Conservation (phyloP, 2,888 invertebrate genomes). For the Pachycephus smyrnensis region DNA sequence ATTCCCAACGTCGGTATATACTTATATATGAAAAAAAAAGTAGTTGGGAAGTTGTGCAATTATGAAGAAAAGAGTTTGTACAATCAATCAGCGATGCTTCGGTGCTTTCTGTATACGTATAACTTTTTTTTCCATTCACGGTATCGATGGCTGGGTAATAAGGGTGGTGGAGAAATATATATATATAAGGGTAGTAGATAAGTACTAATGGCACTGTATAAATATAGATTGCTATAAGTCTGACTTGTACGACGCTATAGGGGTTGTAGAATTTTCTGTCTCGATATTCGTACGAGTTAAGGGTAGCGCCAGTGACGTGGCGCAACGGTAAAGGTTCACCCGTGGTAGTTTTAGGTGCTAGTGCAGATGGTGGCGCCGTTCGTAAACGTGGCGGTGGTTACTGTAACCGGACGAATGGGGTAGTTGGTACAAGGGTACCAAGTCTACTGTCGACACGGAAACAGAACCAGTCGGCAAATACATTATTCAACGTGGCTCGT, state of each 20-base stretch:
- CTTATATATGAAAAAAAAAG: too few relatives aligned
- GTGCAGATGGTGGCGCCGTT: neutral
- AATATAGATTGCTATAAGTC: conserved; percentile 24
- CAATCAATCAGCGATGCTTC: too few relatives aligned
- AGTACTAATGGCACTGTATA: conserved; percentile 3
- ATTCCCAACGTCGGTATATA: too few relatives aligned
- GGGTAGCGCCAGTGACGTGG: neutral
- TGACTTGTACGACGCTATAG: neutral
- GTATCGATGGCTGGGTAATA: too few relatives aligned
- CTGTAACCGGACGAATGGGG: conserved; percentile 16
- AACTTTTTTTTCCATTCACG: accelerated
- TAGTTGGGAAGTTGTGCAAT: too few relatives aligned
- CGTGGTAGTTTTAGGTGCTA: neutral
- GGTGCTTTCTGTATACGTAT: too few relatives aligned
- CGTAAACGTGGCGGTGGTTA: neutral
- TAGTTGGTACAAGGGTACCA: neutral
- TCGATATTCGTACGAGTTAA: neutral
- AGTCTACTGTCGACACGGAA: conserved; percentile 11
- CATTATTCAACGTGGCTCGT: conserved; percentile 31
- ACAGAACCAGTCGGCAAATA: conserved; percentile 28
- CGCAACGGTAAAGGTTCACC: neutral
- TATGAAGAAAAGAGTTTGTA: too few relatives aligned
- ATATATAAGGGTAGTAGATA: neutral
- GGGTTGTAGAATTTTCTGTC: neutral
- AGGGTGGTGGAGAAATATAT: too few relatives aligned